Conservation (phyloP, 2,888 invertebrate species). For the Ennomos fuscantarius region DNA sequence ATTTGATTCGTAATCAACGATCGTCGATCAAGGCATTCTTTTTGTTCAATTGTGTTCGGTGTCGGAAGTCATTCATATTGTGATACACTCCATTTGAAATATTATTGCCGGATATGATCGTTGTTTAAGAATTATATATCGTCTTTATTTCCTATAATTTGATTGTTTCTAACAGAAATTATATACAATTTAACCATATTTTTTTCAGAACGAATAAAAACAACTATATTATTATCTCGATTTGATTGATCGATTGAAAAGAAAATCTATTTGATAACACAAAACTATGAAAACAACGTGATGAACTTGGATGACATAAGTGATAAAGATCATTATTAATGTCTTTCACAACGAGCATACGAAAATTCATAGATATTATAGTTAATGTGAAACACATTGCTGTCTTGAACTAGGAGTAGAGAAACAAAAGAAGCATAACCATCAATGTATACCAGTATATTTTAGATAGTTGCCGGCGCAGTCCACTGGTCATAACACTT, state of each 20-base stretch:
- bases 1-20: conserved; percentile 1
- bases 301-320: conserved; percentile 48
- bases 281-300: conserved; percentile 51
- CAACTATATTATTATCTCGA: conserved; percentile 3
- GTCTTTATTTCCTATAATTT: conserved; percentile 16
- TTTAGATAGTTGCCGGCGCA: conserved; percentile 37
- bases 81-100: conserved; percentile 27
- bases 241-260: conserved; percentile 18
- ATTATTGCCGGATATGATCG: conserved; percentile 21
- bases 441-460: conserved; percentile 46
- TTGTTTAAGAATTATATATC: conserved; percentile 20
- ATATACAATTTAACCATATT: neutral
- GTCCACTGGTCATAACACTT: conserved; percentile 24
- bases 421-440: conserved; percentile 38
- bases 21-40: conserved; percentile 1
- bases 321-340: conserved; percentile 51
- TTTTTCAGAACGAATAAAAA: conserved; percentile 2
- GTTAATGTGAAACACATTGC: conserved; percentile 34
- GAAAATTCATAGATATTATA: conserved; percentile 16
- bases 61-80: conserved; percentile 24
- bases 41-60: conserved; percentile 16
- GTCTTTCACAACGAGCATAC: conserved; percentile 26
- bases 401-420: conserved; percentile 19
- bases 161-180: neutral
- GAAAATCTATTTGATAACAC: conserved; percentile 44